phyloP scores from a whole-genome alignment of 2,113 vertebrate genomes.

The Sylvilagus bachmani region DNA sequence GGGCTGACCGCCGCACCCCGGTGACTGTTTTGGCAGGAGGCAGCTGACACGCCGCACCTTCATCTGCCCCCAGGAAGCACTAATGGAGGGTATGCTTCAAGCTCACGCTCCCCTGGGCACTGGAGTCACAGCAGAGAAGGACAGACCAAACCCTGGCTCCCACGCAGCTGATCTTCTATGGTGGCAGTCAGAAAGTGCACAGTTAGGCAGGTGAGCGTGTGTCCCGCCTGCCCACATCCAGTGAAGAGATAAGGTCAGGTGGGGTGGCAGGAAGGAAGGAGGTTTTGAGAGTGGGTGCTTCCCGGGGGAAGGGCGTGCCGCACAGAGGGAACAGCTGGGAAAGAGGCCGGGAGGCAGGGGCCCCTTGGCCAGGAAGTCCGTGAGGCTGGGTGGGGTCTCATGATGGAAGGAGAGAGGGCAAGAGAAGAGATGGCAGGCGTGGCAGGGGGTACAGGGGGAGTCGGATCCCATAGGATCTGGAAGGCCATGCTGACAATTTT shows the following conservation, averaged over 20 bases:
- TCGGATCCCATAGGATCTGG: not conserved
- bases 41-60: not conserved
- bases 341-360: not conserved
- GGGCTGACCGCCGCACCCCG: not conserved
- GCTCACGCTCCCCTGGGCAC: not conserved
- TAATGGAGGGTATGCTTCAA: not conserved
- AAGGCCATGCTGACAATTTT: not conserved
- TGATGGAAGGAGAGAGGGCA: not conserved
- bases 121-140: not conserved
- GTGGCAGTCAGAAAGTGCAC: not conserved
- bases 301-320: not conserved
- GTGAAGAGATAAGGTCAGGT: not conserved
- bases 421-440: not conserved
- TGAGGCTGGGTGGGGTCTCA: not conserved
- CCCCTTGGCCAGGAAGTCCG: not conserved
- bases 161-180: not conserved
- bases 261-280: not conserved
- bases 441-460: accelerated
- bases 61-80: not conserved
- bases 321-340: not conserved
- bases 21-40: not conserved
- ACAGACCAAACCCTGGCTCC: not conserved
- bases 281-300: not conserved
- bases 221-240: not conserved
- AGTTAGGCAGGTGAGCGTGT: not conserved